phyloP scores from a whole-genome alignment of 1,140 invertebrate genomes.

The Pseudachorutes palmiensis region DNA sequence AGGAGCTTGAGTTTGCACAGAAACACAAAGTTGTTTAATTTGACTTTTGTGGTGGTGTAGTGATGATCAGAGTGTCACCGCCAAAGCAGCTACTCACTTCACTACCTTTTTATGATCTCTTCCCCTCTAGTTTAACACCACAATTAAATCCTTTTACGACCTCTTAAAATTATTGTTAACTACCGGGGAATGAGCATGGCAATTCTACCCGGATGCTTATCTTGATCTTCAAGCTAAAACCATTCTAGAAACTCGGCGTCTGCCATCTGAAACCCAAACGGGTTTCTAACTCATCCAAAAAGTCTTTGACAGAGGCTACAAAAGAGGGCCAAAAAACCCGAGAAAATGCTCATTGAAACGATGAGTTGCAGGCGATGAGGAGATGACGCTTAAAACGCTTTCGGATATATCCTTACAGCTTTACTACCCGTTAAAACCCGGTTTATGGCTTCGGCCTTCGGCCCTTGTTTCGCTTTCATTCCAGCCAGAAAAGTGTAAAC shows the following conservation, averaged over 20 bases:
- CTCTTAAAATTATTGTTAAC: slow-evolving; percentile 8
- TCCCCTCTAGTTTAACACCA: not conserved
- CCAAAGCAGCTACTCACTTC: no score
- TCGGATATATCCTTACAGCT: not conserved
- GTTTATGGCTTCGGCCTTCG: not conserved
- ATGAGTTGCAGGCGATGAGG: no score
- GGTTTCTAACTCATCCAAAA: no score
- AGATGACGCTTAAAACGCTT: not conserved
- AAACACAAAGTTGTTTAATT: not conserved
- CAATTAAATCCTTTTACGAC: slow-evolving; percentile 7
- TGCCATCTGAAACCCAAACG: slow-evolving; percentile 3
- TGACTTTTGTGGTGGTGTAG: not conserved
- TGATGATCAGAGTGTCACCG: not conserved
- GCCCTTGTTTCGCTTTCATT: not conserved
- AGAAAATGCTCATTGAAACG: no score
- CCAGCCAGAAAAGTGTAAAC: not conserved
- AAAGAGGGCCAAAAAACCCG: no score
- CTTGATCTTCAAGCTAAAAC: not conserved
- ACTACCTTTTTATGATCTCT: slow-evolving; percentile 4
- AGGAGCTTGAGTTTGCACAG: not conserved
- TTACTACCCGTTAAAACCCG: not conserved
- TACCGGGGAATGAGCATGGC: not conserved
- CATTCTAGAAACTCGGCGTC: not conserved
- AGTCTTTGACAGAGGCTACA: no score
- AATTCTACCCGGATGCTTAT: not conserved